Evolutionary conservation across 2,113 vertebrate genomes (phyloP), one percentile per base, ranked within the genome.

Genomic region (Grammatotria lemairii): DNA sequence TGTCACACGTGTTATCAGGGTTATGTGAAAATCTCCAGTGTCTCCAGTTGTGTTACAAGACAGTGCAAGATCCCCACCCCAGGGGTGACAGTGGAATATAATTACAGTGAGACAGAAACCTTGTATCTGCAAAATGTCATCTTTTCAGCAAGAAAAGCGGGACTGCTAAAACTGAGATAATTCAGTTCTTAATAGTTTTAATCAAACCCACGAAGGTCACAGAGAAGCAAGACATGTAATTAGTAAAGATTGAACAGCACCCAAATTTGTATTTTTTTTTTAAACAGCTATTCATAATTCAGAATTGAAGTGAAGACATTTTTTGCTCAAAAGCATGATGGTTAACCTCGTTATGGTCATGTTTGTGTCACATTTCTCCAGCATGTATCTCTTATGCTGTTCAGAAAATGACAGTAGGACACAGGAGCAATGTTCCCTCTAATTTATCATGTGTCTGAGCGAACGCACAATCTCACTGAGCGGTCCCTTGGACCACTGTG

Each of bases 371-470:
- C 31, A 83, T 53, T 87, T 21, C 38, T 80, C 23, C 82, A 47
- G 35, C 57, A 23, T 31, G 70, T 80, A 33, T 87, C 65, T 45
- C 38, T 35, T 82, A 33, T 70, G 68, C 40, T 70, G 78, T 23
- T 84, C 73, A 78, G 80, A 87, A 85, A 87, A 83, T 86, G 57
- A 68, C 65, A 45, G 13, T 23, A 83, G 60, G 85, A 89, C 81
- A 85, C 82, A 81, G 47, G 60, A 91, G 65, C 73, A 58, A 58
- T 58, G 55, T 31, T 58, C 55, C 55, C 55, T 58, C 55, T 58
- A 31, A 17, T 31, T 31, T 58, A 1, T 17, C 55, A 58, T 0
- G 26, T 31, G 55, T 58, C 55, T 31, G 55, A 58, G 55, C 55
- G 3, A 58, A 58, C 14, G 3, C 5, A 58, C 13, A 58, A 58